A percentile compares a stretch with the other conserved stretches of the same genome.
Evolutionary conservation across 2,113 vertebrate species (phyloP).

Genomic region (Brevimyrus niger): DNA sequence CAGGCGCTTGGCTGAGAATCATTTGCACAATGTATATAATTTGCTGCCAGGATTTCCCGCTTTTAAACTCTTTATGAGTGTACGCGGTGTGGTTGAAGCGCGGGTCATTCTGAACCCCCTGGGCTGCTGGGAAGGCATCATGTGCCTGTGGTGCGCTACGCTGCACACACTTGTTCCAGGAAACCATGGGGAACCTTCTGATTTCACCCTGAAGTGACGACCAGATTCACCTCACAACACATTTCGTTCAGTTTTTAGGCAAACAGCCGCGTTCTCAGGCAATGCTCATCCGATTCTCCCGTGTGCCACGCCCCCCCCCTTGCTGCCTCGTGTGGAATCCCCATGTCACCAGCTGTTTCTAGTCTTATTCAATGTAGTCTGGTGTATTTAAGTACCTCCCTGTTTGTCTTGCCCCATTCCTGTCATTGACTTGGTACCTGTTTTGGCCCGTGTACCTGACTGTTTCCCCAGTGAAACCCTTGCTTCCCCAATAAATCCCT

Average conservation of each 20-base stretch:
- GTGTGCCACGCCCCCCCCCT: no score
- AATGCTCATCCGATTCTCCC: no score
- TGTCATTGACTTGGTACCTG: no score
- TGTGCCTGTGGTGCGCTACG: constrained; percentile 21
- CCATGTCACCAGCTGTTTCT: no score
- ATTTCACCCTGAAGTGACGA: background rate
- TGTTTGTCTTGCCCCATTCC: no score
- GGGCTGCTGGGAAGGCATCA: constrained; percentile 43
- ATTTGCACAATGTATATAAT: constrained; percentile 6
- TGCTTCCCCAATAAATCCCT: no score
- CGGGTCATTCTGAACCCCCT: constrained; percentile 39
- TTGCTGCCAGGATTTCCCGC: constrained; percentile 17
- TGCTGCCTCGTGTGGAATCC: no score
- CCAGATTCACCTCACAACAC: background rate
- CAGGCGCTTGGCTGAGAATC: constrained; percentile 24
- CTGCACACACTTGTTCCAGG: background rate
- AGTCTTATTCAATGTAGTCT: no score
- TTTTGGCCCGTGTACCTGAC: no score
- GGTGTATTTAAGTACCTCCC: no score
- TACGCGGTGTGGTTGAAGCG: constrained; percentile 2
- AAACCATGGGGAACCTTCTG: background rate
- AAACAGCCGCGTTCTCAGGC: background rate
- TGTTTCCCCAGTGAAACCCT: no score
- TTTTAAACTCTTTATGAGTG: background rate
- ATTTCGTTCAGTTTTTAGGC: background rate